Base-by-base conservation (phyloP, 2,888 invertebrate species). In the Drosophila peninsularis region DNA sequence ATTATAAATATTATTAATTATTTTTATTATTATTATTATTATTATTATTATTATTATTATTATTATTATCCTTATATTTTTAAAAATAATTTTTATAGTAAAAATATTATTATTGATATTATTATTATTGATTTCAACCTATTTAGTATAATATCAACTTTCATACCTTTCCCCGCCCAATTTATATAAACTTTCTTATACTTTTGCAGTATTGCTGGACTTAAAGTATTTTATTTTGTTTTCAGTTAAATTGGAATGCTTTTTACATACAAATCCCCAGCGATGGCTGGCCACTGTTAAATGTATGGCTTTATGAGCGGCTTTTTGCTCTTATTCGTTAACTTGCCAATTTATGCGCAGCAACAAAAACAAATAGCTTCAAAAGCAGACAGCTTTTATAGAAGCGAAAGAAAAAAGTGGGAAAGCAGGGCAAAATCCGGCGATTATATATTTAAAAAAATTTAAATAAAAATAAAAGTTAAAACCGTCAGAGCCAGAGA, bases 281-380 rank as follows among this genome's bases (percentile, higher is more conserved):
- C 47, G 45, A 47, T 64, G 37, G 45, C 39, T 50, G 41, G 39
- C 36, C 37, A 56, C 53, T 64, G 54, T 55, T 27, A n/a, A 17
- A 36, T 21, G 27, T 24, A 11, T 27, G 36, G 42, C 36, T 11
- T 42, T 37, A 37, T 60, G 54, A 10, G 14, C 27, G 27, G 27
- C 10, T 42, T 56, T 56, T 61, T 52, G 44, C 45, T 32, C 41
- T 24, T 53, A 45, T 41, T 45, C 52, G 47, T 76, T 58, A 62
- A 65, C 57, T 76, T 70, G 52, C 17, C 69, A 71, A 77, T 86
- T 82, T 82, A 82, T 86, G 71, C 73, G 67, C 21, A 62, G 47
- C 60, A 73, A 80, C 76, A 69, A 81, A 82, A 71, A 75, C 64
- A 80, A 82, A 81, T 69, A 81, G 60, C 69, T 65, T 73, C 30